Base-by-base conservation (phyloP, 1,140 invertebrate genomes). In the Penaeus indicus region DNA sequence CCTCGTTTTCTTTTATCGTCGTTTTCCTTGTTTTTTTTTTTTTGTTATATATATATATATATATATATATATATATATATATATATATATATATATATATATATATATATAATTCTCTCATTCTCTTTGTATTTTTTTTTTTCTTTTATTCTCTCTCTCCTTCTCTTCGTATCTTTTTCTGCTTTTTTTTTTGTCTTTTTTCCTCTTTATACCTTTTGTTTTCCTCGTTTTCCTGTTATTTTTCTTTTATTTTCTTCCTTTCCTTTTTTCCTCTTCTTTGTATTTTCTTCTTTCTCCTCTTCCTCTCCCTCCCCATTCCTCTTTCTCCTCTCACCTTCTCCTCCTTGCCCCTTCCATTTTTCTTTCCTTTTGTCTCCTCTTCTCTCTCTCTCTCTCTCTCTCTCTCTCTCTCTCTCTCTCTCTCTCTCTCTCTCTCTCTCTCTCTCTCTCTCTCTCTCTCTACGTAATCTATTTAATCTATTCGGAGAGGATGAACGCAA, bases 281-380 rank as follows among this genome's bases (percentile, higher is more conserved):
- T 47, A 3, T 3, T 47, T 47, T 10, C 25, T n/a, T 72, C 69
- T 72, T n/a, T 72, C 69, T 72, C 69, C 25, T n/a, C 25, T n/a
- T 75, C 69, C 25, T 38, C 38, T n/a, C 32, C 69, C 25, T n/a
- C 32, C 69, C 25, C 69, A n/a, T n/a, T 75, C 27, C 1, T 22
- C 16, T 8, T 42, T 61, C 7, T n/a, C 21, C 3, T 47, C 61
- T 21, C 61, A 7, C 27, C 21, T 27, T 18, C 61, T 81, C 47
- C 22, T 21, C 54, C 79, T 81, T 42, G 54, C 79, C 54, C 79
- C 54, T 21, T 62, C 79, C 54, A 38, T 81, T 42, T 81, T 42
- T 81, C 79, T 81, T 42, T 81, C 79, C 61, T 47, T 82, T 38
- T 72, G 18, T 72, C 69, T 72, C 69, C n/a, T n/a, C n/a, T n/a